Evolutionary conservation across 2,888 invertebrate species (phyloP).

Genomic region (Spisula subtruncata): DNA sequence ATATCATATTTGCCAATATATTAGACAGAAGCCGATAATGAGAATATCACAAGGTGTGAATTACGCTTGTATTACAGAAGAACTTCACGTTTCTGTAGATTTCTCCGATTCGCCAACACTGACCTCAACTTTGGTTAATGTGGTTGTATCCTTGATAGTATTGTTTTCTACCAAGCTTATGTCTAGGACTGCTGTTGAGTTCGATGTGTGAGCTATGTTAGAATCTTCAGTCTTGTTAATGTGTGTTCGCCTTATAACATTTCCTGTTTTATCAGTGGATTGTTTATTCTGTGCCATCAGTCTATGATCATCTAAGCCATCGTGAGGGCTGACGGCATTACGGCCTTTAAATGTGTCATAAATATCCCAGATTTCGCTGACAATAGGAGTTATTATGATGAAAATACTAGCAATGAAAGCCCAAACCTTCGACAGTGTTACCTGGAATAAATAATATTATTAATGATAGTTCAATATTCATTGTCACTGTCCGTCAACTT

Average conservation of each 20-base stretch:
- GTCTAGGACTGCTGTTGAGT: not conserved
- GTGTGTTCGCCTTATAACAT: not conserved
- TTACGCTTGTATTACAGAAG: not conserved
- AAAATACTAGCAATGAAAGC: constrained; percentile 83
- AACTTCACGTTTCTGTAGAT: not conserved
- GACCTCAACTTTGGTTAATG: constrained; percentile 8
- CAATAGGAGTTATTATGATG: constrained; percentile 83
- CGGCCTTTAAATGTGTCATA: constrained; percentile 51
- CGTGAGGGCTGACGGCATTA: constrained; percentile 11
- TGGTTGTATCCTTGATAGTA: not conserved
- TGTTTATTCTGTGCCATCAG: not conserved
- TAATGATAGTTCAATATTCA: too few relatives aligned
- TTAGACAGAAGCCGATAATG: not conserved
- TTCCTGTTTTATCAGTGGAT: not conserved
- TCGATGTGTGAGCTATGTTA: not conserved
- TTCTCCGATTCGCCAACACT: not conserved
- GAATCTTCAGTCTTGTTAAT: not conserved
- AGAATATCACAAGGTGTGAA: not conserved
- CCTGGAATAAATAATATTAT: constrained; percentile 75
- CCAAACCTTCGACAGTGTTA: constrained; percentile 82
- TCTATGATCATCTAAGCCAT: not conserved
- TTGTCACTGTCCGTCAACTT: too few relatives aligned
- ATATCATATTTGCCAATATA: not conserved
- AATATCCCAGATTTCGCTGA: constrained; percentile 81
- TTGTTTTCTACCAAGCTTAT: not conserved